Conservation (phyloP, 2,888 invertebrate species). For the Thereva nobilitata region DNA sequence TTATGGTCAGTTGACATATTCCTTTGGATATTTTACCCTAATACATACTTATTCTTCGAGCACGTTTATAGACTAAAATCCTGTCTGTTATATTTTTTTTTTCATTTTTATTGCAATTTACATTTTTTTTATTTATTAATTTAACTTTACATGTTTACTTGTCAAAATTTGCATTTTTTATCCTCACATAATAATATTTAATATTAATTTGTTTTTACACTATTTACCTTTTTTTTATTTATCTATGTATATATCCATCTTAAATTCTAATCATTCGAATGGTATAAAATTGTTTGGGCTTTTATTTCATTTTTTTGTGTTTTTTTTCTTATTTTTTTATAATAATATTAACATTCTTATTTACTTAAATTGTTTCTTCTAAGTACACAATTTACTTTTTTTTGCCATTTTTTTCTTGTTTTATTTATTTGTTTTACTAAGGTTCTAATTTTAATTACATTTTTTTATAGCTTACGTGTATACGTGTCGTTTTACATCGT, state of each 20-base stretch:
- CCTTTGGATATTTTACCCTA: too few relatives aligned
- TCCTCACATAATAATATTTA: slow-evolving; percentile 22
- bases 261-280: slow-evolving; percentile 38
- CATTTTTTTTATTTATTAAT: too few relatives aligned
- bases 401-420: not conserved
- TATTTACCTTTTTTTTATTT: slow-evolving; percentile 20
- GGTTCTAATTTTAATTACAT: slow-evolving; percentile 6
- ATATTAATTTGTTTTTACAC: slow-evolving; percentile 7
- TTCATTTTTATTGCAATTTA: too few relatives aligned
- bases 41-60: too few relatives aligned
- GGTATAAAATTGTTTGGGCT: slow-evolving; percentile 37
- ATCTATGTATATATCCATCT: slow-evolving; percentile 28
- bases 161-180: too few relatives aligned
- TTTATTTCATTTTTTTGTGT: slow-evolving; percentile 7
- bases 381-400: slow-evolving; percentile 35
- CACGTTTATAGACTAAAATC: too few relatives aligned
- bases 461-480: slow-evolving; percentile 24
- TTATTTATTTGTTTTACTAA: not conserved
- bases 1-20: too few relatives aligned
- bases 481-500: slow-evolving; percentile 30
- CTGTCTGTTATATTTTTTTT: too few relatives aligned
- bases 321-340: slow-evolving; percentile 29
- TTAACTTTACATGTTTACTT: too few relatives aligned
- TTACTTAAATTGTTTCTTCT: slow-evolving; percentile 32
- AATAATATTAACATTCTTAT: slow-evolving; percentile 23